Conservation (phyloP, 2,888 invertebrate genomes). For the Campoletis raptor region DNA sequence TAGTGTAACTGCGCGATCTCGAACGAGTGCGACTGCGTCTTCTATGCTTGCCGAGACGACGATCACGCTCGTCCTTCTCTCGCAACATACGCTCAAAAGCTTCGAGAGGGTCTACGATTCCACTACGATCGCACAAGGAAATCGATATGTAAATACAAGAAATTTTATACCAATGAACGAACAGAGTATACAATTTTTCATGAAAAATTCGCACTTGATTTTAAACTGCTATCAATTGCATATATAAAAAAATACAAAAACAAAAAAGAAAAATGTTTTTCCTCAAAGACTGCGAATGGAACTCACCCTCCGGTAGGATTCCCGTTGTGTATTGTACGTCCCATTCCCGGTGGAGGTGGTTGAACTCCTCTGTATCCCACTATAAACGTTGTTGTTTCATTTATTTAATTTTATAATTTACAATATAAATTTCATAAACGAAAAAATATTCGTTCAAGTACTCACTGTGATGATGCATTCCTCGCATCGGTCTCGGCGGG, state of each 20-base stretch:
- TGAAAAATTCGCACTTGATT: no score
- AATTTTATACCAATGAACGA: neutral
- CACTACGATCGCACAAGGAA: constrained; percentile 84
- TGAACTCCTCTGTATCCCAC: constrained; percentile 85
- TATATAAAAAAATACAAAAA: no score
- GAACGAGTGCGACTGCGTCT: constrained; percentile 85
- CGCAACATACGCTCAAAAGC: constrained; percentile 94
- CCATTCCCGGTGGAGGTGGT: constrained; percentile 88
- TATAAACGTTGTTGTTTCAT: constrained; percentile 53
- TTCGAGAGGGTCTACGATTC: constrained; percentile 94
- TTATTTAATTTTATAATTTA: no score
- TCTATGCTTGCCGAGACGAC: constrained; percentile 88
- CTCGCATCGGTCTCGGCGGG: constrained; percentile 82
- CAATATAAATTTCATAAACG: no score
- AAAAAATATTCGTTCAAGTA: constrained; percentile 31
- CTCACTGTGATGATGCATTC: constrained; percentile 83
- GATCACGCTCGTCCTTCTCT: constrained; percentile 92
- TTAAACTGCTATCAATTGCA: no score
- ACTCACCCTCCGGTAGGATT: constrained; percentile 86
- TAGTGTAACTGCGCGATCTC: constrained; percentile 85
- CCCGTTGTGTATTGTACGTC: constrained; percentile 84
- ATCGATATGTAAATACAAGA: neutral
- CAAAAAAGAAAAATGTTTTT: neutral
- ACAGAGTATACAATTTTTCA: no score
- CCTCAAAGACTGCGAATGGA: neutral